Evolutionary conservation across 1,140 invertebrate species (phyloP).

Genomic region (Drosophila erecta): DNA sequence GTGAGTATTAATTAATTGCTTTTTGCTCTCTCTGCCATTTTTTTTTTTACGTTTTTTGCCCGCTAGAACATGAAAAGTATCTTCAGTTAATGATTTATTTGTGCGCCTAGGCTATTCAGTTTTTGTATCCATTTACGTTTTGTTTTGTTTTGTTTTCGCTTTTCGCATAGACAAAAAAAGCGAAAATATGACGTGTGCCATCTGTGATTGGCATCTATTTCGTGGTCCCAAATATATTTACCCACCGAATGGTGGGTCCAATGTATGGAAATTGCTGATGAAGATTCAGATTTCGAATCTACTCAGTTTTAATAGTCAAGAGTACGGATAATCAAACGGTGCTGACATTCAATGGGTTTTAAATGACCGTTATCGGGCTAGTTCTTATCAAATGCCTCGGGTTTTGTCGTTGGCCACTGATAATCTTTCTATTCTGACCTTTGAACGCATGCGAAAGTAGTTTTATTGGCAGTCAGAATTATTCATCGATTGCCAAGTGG

Average conservation of each 20-base stretch:
- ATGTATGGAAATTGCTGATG: constrained; percentile 14
- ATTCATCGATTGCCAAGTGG: constrained; percentile 45
- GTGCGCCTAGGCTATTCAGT: constrained; percentile 10
- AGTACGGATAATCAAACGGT: constrained; percentile 15
- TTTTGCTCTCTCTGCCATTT: constrained; percentile 34
- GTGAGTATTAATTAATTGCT: constrained; percentile 54
- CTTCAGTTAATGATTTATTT: constrained; percentile 59
- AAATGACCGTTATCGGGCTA: constrained; percentile 32
- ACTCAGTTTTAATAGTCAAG: constrained; percentile 3
- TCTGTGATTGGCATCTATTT: constrained; percentile 41
- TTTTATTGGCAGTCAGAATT: constrained; percentile 27
- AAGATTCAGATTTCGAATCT: constrained; percentile 1
- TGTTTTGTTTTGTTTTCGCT: constrained; percentile 45
- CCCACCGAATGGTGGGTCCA: background rate
- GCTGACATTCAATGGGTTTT: constrained; percentile 47
- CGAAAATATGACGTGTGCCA: constrained; percentile 65
- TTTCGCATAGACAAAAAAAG: constrained; percentile 25
- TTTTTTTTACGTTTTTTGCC: constrained; percentile 14
- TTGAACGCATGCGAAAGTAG: constrained; percentile 44
- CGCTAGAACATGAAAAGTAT: constrained; percentile 55
- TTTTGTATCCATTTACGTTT: constrained; percentile 26
- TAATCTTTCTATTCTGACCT: constrained; percentile 60
- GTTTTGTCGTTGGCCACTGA: constrained; percentile 54
- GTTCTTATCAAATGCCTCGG: constrained; percentile 40
- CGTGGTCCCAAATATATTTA: constrained; percentile 14